Conservation (phyloP, 2,113 vertebrate species). For the Brachypteracias leptosomus region DNA sequence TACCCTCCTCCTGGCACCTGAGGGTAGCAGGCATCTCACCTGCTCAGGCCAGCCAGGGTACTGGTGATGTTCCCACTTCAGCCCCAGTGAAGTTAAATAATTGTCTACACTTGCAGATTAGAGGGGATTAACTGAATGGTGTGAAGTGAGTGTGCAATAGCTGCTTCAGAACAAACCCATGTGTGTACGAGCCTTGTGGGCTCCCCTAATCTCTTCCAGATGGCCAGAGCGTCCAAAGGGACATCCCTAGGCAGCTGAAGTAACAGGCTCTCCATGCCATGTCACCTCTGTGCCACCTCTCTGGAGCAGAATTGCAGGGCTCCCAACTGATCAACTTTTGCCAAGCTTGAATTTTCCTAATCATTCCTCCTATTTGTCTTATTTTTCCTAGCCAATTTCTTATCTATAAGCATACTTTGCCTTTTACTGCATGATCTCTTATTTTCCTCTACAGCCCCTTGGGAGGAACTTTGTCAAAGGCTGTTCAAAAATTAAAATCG, state of each 20-base stretch:
- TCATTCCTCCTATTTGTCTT: not conserved
- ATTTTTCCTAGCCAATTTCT: not conserved
- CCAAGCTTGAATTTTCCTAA: not conserved
- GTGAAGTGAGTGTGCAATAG: not conserved
- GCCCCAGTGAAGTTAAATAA: not conserved
- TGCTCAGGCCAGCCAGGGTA: not conserved
- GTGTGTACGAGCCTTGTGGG: not conserved
- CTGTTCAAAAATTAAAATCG: not conserved
- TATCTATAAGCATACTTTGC: not conserved
- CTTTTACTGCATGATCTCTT: not conserved
- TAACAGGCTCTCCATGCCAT: not conserved
- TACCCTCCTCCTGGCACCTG: not conserved
- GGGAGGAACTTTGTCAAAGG: constrained; percentile 1
- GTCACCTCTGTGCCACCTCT: not conserved
- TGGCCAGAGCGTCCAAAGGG: not conserved
- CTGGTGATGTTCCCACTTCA: not conserved
- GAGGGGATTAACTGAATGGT: not conserved
- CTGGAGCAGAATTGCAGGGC: not conserved
- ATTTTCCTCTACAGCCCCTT: not conserved
- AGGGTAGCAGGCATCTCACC: not conserved
- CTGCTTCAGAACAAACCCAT: not conserved
- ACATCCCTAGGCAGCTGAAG: not conserved
- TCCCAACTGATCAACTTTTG: not conserved
- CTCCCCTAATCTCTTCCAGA: not conserved
- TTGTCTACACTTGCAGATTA: not conserved